Base-by-base conservation (phyloP, 2,888 invertebrate genomes). In the Eulithis testata region DNA sequence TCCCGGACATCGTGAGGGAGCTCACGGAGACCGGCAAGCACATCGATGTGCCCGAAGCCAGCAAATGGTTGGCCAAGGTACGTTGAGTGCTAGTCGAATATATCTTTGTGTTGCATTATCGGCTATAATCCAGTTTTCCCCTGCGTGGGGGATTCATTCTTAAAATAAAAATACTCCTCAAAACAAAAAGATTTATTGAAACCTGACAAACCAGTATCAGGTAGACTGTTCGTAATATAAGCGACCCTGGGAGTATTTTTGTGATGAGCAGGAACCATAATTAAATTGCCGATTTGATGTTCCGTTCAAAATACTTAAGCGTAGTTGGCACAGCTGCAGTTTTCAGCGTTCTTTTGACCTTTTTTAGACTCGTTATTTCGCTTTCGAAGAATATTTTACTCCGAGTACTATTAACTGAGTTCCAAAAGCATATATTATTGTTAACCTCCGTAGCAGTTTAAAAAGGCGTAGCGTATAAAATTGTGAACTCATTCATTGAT, bases 1-100 rank as follows among this genome's bases (percentile, higher is more conserved):
- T 97, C 93, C 97, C 97, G 80, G 97, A 97, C 88, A 93, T 98
- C 77, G 96, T 98, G 67, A 93, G 97, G 77, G 97, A 97, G 87
- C 93, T 98, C 72, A 97, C 97, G 45, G 96, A 96, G 80, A 94
- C 95, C 76, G 95, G 95, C 75, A 95, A 96, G 80, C 95, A 96
- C 85, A 94, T 94, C 68, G 97, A 97, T 83, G 95, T 96, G 86
- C 95, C 96, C 45, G 96, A 97, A 86, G 96, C 96, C 72, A 95
- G 95, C 73, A 96, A 96, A 84, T 96, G 97, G 96, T 94, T 96
- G 88, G 95, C 96, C 62, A 96, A 96, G 94, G 96, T 97, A 91
- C 86, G 88, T 88, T 79, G 73, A 78, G 79, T 66, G 76, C 72
- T 78, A 82, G 85, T 83, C 78, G 74, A 76, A 74, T 73, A 76